Percentiles rank a stretch among this genome's conserved stretches.
Evolutionary conservation across 2,888 invertebrate genomes (phyloP).

Genomic region (Hydraecia micacea): DNA sequence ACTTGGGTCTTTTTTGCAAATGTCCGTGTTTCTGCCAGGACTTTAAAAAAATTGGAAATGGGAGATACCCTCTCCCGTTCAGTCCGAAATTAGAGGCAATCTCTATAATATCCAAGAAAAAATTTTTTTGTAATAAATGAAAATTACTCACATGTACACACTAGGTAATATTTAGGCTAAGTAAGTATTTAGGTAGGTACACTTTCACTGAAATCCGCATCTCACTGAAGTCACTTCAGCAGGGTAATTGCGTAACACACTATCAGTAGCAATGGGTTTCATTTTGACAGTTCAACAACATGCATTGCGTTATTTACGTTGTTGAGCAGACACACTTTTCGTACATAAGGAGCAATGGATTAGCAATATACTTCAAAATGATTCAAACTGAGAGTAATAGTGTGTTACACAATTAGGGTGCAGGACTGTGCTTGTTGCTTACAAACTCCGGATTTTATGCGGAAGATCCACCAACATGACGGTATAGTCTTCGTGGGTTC

Average conservation of each 20-base stretch:
- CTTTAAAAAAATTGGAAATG: too few relatives aligned
- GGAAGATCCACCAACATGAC: slow-evolving; percentile 2
- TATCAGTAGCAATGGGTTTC: too few relatives aligned
- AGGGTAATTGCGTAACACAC: too few relatives aligned
- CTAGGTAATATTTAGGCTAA: not conserved
- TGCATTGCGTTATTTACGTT: too few relatives aligned
- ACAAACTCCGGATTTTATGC: slow-evolving; percentile 15
- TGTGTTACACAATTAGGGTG: too few relatives aligned
- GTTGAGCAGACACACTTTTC: too few relatives aligned
- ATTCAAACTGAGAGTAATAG: too few relatives aligned
- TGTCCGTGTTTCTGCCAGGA: too few relatives aligned
- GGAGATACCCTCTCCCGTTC: not conserved
- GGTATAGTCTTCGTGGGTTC: not conserved
- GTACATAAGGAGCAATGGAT: too few relatives aligned
- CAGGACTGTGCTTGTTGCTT: slow-evolving; percentile 1
- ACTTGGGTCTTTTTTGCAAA: too few relatives aligned
- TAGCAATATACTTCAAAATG: too few relatives aligned
- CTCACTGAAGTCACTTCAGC: not conserved
- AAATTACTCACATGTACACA: not conserved
- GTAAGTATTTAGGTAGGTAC: not conserved
- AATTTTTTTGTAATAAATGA: not conserved
- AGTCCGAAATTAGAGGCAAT: not conserved
- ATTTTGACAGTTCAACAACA: too few relatives aligned
- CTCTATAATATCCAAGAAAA: not conserved
- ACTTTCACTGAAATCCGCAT: slow-evolving; percentile 10